Conservation (phyloP, 2,888 invertebrate species). For the Eulithis prunata region DNA sequence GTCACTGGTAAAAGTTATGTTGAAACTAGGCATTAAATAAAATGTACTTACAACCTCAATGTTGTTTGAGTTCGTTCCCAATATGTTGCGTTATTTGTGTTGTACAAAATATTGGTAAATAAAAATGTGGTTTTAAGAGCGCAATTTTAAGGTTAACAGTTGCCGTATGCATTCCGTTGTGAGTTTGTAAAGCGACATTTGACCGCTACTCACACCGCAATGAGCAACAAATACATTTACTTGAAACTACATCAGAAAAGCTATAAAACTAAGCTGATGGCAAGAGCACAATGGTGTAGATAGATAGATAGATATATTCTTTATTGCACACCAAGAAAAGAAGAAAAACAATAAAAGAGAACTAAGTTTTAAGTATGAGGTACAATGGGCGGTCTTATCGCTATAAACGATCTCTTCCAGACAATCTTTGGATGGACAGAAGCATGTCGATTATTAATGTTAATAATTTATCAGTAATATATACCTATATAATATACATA, state of each 20-base stretch:
- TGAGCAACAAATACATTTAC: background rate
- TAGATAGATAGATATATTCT: too few species aligned
- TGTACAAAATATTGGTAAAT: slow-evolving; percentile 47
- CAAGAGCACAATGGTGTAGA: too few species aligned
- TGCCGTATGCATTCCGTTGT: slow-evolving; percentile 52
- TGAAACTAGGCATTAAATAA: slow-evolving; percentile 6
- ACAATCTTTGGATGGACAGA: too few species aligned
- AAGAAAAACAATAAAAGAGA: too few species aligned
- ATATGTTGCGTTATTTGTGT: slow-evolving; percentile 30
- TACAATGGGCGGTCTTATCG: too few species aligned
- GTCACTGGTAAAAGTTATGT: slow-evolving; percentile 9
- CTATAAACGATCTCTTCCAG: too few species aligned
- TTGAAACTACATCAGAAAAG: background rate
- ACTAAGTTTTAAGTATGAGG: too few species aligned
- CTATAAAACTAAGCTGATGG: background rate
- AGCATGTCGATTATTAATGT: too few species aligned
- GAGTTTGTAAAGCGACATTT: slow-evolving; percentile 48
- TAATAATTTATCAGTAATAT: too few species aligned
- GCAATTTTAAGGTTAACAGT: slow-evolving; percentile 43
- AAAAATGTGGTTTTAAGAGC: slow-evolving; percentile 48
- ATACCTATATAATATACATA: too few species aligned
- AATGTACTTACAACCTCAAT: slow-evolving; percentile 12
- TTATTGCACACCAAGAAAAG: too few species aligned
- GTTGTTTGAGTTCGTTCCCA: slow-evolving; percentile 27
- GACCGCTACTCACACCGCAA: slow-evolving; percentile 42